Conservation (phyloP, 2,113 vertebrate genomes). For the Gasterosteus nipponicus region DNA sequence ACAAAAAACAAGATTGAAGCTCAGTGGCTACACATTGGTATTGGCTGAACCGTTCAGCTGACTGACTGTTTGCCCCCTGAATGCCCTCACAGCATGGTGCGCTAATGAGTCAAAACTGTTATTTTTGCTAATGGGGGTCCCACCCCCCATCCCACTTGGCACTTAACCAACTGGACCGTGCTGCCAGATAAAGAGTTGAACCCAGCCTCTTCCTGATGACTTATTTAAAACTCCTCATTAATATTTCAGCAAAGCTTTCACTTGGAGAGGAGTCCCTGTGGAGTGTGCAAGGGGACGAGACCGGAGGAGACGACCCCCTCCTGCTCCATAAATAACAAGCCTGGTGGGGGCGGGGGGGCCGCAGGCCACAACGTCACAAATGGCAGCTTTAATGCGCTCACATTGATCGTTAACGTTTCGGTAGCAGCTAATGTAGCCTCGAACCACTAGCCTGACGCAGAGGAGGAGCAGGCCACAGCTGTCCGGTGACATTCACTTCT, state of each 20-base stretch:
- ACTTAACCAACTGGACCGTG: slow-evolving; percentile 38
- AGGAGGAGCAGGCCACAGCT: neutral
- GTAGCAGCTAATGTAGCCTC: neutral
- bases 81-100: slow-evolving; percentile 52
- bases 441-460: neutral
- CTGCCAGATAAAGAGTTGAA: slow-evolving; percentile 68
- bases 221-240: slow-evolving; percentile 78
- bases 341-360: slow-evolving; percentile 3
- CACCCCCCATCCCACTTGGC: slow-evolving; percentile 43
- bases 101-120: slow-evolving; percentile 65
- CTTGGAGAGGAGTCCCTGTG: slow-evolving; percentile 61
- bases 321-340: slow-evolving; percentile 68
- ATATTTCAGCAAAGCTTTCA: slow-evolving; percentile 78
- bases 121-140: slow-evolving; percentile 66
- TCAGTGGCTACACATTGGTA: neutral
- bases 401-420: slow-evolving; percentile 20
- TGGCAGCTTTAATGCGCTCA: slow-evolving; percentile 25
- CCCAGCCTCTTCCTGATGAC: slow-evolving; percentile 58
- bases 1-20: neutral
- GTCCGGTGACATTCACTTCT: neutral
- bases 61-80: slow-evolving; percentile 12
- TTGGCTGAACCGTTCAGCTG: slow-evolving; percentile 20
- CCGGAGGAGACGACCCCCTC: slow-evolving; percentile 40
- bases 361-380: slow-evolving; percentile 50
- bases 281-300: slow-evolving; percentile 51